These are phyloP conservation scores for Eulemur mongoz DNA, from an alignment of 2,797 vertebrate genomes.

Conservation along the genomic window DNA sequence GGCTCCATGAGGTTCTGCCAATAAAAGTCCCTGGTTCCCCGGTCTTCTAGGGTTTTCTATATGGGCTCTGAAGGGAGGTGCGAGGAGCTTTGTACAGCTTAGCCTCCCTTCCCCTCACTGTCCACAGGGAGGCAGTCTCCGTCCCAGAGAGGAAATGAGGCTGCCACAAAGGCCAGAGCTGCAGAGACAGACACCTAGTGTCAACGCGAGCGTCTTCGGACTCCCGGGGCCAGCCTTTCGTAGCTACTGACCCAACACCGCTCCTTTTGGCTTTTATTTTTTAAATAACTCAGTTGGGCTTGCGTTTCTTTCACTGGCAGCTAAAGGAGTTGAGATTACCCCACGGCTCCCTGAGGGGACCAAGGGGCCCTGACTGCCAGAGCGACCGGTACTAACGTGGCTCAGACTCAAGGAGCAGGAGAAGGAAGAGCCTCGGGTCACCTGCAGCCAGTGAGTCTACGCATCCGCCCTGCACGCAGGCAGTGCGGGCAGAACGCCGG, in stretches of 20 bases:
- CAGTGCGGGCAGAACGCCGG: not conserved
- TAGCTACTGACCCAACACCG: not conserved
- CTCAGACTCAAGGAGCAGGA: not conserved
- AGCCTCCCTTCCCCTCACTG: not conserved
- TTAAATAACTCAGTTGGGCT: not conserved
- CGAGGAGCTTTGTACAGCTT: not conserved
- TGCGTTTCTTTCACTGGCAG: not conserved
- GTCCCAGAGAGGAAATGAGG: not conserved
- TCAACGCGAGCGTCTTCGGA: not conserved
- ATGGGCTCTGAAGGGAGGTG: not conserved
- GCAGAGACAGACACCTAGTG: not conserved
- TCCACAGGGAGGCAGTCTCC: not conserved
- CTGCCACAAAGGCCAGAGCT: not conserved
- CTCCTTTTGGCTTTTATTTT: not conserved
- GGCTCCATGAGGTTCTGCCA: not conserved
- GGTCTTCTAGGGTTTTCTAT: not conserved
- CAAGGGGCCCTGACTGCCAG: not conserved
- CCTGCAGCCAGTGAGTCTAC: not conserved
- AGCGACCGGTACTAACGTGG: not conserved
- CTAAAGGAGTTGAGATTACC: not conserved
- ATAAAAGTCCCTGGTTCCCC: not conserved
- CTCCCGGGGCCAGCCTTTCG: not conserved
- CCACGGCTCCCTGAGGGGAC: not conserved
- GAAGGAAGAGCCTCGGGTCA: not conserved
- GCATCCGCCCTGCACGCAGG: not conserved